phyloP scores from a whole-genome alignment of 2,797 vertebrate genomes.

The Diceros bicornis region DNA sequence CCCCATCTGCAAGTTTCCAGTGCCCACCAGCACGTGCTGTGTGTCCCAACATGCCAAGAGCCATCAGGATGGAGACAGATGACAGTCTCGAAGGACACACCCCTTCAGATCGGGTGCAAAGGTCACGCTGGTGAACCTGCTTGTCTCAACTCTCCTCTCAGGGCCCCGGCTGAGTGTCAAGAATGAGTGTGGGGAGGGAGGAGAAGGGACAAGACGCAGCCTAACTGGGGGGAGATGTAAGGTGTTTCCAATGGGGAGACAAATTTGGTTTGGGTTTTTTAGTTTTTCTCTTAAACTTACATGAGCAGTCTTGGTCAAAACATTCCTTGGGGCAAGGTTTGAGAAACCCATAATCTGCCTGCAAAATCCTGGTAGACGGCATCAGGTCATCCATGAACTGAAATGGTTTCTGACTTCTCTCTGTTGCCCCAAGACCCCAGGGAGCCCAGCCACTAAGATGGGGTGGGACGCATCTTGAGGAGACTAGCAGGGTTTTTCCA shows the following conservation, averaged over 20 bases:
- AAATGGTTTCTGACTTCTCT: background rate
- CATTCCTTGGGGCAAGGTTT: background rate
- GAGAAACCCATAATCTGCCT: background rate
- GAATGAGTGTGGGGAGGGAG: background rate
- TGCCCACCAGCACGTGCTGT: background rate
- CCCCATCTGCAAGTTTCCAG: background rate
- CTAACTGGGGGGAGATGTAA: background rate
- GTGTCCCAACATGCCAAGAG: background rate
- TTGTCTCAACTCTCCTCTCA: background rate
- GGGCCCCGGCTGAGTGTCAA: no score
- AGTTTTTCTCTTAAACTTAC: background rate
- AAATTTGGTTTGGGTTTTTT: background rate
- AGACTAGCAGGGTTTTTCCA: background rate
- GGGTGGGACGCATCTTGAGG: background rate
- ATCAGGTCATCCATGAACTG: background rate
- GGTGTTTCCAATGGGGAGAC: background rate
- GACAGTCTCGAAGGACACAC: background rate
- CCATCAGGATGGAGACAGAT: background rate
- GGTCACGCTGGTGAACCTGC: background rate
- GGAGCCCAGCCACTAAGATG: background rate
- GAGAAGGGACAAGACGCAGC: background rate
- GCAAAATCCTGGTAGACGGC: background rate
- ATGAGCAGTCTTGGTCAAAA: background rate
- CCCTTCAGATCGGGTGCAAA: background rate
- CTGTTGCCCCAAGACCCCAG: background rate